Percentiles rank a stretch among this genome's conserved stretches.
phyloP scores from a whole-genome alignment of 2,113 vertebrate species.

The Glaucidium brasilianum region DNA sequence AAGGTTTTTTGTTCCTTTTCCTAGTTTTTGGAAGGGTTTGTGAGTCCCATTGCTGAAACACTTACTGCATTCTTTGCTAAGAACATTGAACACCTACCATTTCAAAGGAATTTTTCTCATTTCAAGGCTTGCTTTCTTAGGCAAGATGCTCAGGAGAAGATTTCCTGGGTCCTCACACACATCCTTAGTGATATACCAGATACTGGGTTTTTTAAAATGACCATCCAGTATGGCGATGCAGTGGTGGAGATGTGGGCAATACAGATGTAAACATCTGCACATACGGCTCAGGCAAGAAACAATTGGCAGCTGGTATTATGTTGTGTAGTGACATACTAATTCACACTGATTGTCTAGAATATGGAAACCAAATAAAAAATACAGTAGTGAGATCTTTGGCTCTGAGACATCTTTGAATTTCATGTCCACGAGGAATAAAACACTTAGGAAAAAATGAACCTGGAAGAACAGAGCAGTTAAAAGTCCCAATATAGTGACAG shows the following conservation, averaged over 20 bases:
- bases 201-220: neutral
- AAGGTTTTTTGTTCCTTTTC: neutral
- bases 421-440: neutral
- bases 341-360: neutral
- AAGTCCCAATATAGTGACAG: neutral
- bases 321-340: neutral
- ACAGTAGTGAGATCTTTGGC: neutral
- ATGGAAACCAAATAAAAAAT: neutral
- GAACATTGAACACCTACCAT: neutral
- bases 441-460: neutral
- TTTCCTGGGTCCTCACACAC: neutral
- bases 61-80: neutral
- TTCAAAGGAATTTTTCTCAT: neutral
- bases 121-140: neutral
- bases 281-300: neutral
- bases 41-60: neutral
- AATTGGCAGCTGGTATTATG: neutral
- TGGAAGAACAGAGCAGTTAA: neutral
- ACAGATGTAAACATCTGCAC: neutral
- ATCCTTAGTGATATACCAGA: neutral
- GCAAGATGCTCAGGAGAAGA: neutral
- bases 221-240: neutral
- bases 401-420: neutral
- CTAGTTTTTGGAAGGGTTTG: neutral
- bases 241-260: neutral